A percentile compares a stretch with the other conserved stretches of the same genome.
Conservation (phyloP, 1,140 invertebrate species). For the Rhyacophila brunnea region DNA sequence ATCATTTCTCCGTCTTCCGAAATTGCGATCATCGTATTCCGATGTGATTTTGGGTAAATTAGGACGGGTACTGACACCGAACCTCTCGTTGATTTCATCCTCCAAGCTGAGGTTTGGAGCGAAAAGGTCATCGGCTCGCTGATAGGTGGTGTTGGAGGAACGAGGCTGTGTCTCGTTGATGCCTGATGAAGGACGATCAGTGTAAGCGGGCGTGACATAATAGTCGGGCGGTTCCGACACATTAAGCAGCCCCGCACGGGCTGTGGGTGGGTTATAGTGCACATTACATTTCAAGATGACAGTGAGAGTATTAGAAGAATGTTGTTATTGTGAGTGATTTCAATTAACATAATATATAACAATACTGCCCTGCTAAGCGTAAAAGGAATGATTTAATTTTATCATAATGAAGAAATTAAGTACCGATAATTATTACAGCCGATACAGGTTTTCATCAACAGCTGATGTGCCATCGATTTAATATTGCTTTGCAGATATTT, state of each 20-base stretch:
- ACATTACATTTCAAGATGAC: slow-evolving; percentile 19
- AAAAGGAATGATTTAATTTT: too few relatives aligned
- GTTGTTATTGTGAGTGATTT: not conserved
- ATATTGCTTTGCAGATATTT: too few relatives aligned
- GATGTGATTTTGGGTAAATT: slow-evolving; percentile 39
- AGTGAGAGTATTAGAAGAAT: slow-evolving; percentile 1
- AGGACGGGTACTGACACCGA: slow-evolving; percentile 59
- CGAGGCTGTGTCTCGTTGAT: slow-evolving; percentile 43
- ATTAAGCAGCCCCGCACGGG: slow-evolving; percentile 53
- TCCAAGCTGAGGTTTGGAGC: slow-evolving; percentile 45
- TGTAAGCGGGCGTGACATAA: slow-evolving; percentile 48
- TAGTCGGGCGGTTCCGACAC: slow-evolving; percentile 51
- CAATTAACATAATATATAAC: not conserved
- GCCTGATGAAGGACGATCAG: slow-evolving; percentile 41
- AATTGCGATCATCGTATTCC: not conserved
- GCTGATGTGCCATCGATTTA: too few relatives aligned
- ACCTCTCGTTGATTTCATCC: slow-evolving; percentile 60
- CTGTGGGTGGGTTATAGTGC: slow-evolving; percentile 39
- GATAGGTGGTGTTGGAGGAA: slow-evolving; percentile 35
- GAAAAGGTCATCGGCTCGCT: slow-evolving; percentile 33
- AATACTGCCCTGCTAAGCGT: too few relatives aligned
- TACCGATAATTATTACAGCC: too few relatives aligned
- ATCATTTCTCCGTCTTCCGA: not conserved
- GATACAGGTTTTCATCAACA: too few relatives aligned
- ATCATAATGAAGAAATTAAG: too few relatives aligned